Percentiles rank a stretch among this genome's conserved stretches.
phyloP scores from a whole-genome alignment of 1,140 invertebrate species.

The Zaprionus kolodkinae region DNA sequence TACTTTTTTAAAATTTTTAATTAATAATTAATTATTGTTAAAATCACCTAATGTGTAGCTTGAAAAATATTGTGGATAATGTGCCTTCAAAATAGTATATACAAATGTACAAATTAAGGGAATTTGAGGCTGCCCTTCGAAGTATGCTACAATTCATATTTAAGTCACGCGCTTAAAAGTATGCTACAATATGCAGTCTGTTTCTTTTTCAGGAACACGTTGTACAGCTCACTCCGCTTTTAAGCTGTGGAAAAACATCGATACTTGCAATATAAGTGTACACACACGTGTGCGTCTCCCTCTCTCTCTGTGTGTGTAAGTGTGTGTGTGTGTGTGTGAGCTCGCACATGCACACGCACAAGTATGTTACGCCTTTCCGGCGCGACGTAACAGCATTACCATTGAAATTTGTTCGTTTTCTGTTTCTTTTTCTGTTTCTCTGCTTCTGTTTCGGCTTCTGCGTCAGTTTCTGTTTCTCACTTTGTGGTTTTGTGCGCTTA shows the following conservation, averaged over 20 bases:
- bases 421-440: constrained; percentile 19
- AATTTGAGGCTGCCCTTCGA: no score
- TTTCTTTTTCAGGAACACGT: neutral
- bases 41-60: no score
- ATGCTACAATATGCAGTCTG: neutral
- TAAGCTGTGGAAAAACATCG: constrained; percentile 35
- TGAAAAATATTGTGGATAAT: no score
- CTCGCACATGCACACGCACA: constrained; percentile 11
- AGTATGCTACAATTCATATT: neutral
- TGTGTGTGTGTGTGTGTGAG: constrained; percentile 10
- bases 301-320: neutral
- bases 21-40: no score
- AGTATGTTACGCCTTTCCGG: constrained; percentile 41
- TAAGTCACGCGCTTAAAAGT: neutral
- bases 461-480: constrained; percentile 32
- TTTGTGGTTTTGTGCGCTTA: constrained; percentile 61
- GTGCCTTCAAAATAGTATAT: no score
- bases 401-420: constrained; percentile 38
- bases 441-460: neutral
- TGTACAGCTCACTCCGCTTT: neutral
- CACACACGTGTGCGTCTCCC: neutral
- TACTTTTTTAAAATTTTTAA: no score
- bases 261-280: constrained; percentile 17
- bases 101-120: no score
- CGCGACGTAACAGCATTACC: constrained; percentile 5